A percentile compares a stretch with the other conserved stretches of the same genome.
These are phyloP conservation scores for Theristicus caerulescens DNA, from an alignment of 2,113 vertebrate genomes.

Conservation along the genomic window DNA sequence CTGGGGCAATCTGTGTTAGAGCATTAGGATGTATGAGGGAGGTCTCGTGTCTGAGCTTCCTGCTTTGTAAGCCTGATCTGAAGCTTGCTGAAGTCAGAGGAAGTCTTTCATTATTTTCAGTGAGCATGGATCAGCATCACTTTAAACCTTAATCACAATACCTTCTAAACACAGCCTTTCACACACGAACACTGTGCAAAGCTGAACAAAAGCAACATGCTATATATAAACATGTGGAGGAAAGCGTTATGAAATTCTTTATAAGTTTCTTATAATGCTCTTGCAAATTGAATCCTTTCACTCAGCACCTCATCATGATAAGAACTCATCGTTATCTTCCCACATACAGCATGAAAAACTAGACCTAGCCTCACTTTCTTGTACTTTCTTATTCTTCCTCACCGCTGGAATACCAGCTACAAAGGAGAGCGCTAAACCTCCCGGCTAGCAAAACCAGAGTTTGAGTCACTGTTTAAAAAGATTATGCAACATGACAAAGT, in stretches of 20 bases:
- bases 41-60: neutral
- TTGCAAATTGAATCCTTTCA: conserved; percentile 20
- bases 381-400: neutral
- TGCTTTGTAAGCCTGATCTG: neutral
- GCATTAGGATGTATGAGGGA: neutral
- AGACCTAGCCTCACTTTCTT: neutral
- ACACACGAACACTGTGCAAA: neutral
- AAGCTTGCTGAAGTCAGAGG: neutral
- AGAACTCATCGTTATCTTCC: conserved; percentile 2
- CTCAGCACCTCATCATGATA: neutral
- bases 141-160: conserved; percentile 4
- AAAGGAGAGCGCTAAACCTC: neutral
- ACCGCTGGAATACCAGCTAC: neutral
- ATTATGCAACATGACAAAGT: neutral
- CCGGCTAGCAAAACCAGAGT: neutral
- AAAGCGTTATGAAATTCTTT: conserved; percentile 7
- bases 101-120: neutral
- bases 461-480: neutral
- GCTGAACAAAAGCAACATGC: conserved; percentile 38
- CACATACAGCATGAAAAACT: neutral
- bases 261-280: neutral
- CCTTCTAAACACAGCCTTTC: conserved; percentile 25
- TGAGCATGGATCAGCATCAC: neutral
- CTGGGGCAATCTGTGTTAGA: neutral
- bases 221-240: conserved; percentile 9